Percentiles rank a stretch among this genome's conserved stretches.
Conservation (phyloP, 2,113 vertebrate species). For the Stigmatopora nigra region DNA sequence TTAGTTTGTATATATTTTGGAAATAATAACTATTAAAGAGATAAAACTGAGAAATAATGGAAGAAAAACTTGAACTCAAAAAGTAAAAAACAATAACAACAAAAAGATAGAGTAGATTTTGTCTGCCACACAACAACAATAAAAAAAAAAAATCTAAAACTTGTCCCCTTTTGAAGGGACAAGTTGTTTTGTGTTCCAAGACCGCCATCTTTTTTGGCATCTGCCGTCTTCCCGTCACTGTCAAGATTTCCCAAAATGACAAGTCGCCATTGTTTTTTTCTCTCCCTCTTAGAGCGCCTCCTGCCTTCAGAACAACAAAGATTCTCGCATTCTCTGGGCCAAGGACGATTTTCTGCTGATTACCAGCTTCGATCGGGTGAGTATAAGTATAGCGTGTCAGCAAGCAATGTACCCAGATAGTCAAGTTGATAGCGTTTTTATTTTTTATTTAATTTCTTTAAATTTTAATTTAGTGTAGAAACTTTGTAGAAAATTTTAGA, state of each 20-base stretch:
- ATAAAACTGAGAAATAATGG: too few relatives aligned
- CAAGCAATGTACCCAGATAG: too few relatives aligned
- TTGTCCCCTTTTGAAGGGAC: conserved; percentile 44
- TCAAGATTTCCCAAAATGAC: neutral
- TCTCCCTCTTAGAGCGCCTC: conserved; percentile 71
- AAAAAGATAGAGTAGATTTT: conserved; percentile 33
- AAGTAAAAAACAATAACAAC: too few relatives aligned
- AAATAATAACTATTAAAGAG: too few relatives aligned
- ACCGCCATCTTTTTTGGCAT: conserved; percentile 31
- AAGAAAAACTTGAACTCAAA: too few relatives aligned
- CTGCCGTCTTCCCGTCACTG: conserved; percentile 10
- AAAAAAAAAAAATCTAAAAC: conserved; percentile 37
- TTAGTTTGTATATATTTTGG: too few relatives aligned
- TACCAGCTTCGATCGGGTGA: conserved; percentile 86
- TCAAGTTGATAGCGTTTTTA: too few relatives aligned
- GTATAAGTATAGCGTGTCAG: neutral
- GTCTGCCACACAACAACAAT: conserved; percentile 39
- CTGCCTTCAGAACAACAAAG: conserved; percentile 79
- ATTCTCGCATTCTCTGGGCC: conserved; percentile 80
- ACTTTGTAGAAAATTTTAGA: too few relatives aligned
- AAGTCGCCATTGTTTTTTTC: conserved; percentile 30
- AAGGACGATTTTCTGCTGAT: conserved; percentile 77
- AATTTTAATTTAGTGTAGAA: too few relatives aligned
- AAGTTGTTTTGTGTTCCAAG: conserved; percentile 47
- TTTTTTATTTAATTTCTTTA: too few relatives aligned